Base-by-base conservation (phyloP, 2,113 vertebrate species). In the Onychorhynchus coronatus region DNA sequence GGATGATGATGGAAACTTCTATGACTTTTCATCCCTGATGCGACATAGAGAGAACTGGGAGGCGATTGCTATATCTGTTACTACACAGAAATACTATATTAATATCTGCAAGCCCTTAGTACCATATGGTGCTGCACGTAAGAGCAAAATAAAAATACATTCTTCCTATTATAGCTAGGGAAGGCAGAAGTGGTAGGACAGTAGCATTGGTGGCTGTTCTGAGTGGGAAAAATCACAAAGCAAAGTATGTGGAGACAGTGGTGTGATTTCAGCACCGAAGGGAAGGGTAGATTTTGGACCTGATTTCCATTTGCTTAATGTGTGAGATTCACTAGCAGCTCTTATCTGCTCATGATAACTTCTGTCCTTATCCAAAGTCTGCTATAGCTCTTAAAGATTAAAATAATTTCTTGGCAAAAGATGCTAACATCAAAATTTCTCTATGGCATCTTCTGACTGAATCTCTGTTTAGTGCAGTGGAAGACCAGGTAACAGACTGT, bases 101-200 rank as follows among this genome's bases (percentile, higher is more conserved):
- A 99, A 99, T 4, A 98, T 99, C 42, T 99, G 99, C 98, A 98
- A 98, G 97, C 98, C 99, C 6, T 97, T 99, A 82, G 98, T 99
- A 12, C 98, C 98, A 0, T 98, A 99, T 58, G 90, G 93, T 14
- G 98, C 99, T 98, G 96, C 96, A 8, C 94, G 98, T 98, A 92
- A 97, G 97, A 62, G 33, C 22, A 28, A 59, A 70, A 6, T 35
- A 35, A 85, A 75, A 44, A n/a, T n/a, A 8, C 5, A 2, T 74
- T 91, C 41, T 78, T 8, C 1, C 15, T 76, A 15, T 37, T 73
- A 18, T 37, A 79, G 37, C 23, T 70, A 33, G 66, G 30, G n/a
- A 18, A 66, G 22, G 47, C 37, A 49, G 25, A 59, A 27, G 30
- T 80, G 42, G 25, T 53, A 62, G 63, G 24, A 80, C 22, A 66